phyloP scores from a whole-genome alignment of 2,888 invertebrate genomes.

The Vesta saturnalis region DNA sequence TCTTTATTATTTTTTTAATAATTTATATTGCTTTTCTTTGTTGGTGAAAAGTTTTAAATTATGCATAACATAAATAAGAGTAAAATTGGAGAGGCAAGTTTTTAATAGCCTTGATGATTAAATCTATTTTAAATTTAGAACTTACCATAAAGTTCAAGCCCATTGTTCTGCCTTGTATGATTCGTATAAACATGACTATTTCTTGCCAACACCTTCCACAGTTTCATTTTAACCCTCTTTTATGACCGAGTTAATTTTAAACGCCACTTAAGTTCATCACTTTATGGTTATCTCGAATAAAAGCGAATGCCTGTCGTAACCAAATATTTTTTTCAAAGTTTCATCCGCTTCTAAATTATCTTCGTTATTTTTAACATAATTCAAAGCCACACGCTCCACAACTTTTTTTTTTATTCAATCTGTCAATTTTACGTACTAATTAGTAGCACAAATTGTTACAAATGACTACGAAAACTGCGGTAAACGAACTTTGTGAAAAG shows the following conservation, averaged over 20 bases:
- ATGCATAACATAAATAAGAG: neutral
- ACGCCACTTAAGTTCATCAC: conserved; percentile 40
- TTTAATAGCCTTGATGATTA: conserved; percentile 4
- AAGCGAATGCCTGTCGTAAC: conserved; percentile 11
- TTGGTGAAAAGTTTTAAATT: neutral
- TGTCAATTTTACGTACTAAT: neutral
- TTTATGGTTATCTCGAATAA: conserved; percentile 27
- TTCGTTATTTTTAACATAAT: conserved; percentile 17
- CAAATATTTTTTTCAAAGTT: conserved; percentile 18
- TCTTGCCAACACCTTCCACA: conserved; percentile 61
- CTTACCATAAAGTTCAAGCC: conserved; percentile 54
- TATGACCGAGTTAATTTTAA: conserved; percentile 37
- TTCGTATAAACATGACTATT: conserved; percentile 59
- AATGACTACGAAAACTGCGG: neutral
- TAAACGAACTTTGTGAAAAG: neutral
- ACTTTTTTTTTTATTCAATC: neutral
- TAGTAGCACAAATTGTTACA: neutral
- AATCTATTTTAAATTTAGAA: conserved; percentile 14
- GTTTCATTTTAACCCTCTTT: conserved; percentile 56
- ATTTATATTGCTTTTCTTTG: neutral
- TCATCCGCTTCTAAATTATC: too few species aligned
- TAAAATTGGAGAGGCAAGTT: neutral
- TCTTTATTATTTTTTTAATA: neutral
- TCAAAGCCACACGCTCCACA: neutral
- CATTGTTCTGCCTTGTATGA: conserved; percentile 48